These are phyloP conservation scores for Hippocampus abdominalis DNA, from an alignment of 2,113 vertebrate species.

Conservation along the genomic window DNA sequence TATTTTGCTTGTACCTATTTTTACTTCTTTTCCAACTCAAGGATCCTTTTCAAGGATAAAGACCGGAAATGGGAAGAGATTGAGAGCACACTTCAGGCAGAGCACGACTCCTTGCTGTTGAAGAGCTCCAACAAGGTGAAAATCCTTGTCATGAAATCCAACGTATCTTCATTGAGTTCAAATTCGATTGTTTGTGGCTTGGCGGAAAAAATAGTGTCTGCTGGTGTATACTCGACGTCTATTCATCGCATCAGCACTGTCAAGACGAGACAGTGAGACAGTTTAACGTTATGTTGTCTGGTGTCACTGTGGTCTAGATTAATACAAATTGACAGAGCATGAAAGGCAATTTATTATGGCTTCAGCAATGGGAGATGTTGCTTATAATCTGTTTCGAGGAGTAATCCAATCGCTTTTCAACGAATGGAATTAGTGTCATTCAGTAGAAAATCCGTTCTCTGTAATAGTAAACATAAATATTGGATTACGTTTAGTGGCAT, in stretches of 20 bases:
- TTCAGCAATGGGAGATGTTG: conserved; percentile 8
- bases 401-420: conserved; percentile 27
- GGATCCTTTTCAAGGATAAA: conserved; percentile 96
- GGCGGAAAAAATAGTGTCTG: neutral
- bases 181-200: neutral
- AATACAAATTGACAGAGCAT: conserved; percentile 4
- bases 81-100: conserved; percentile 85
- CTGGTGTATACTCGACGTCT: neutral
- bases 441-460: conserved; percentile 6
- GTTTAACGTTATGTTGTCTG: conserved; percentile 6
- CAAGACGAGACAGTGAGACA: neutral
- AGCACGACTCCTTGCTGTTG: conserved; percentile 89
- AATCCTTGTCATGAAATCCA: neutral
- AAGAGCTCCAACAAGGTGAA: conserved; percentile 93
- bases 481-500: conserved; percentile 27
- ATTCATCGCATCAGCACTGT: neutral
- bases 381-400: conserved; percentile 6
- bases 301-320: conserved; percentile 10
- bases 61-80: conserved; percentile 95
- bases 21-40: conserved; percentile 55
- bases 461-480: conserved; percentile 3
- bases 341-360: conserved; percentile 1
- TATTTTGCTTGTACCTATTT: conserved; percentile 46
- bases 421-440: conserved; percentile 3
- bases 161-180: neutral